These are phyloP conservation scores for Lampris incognitus DNA, from an alignment of 2,113 vertebrate species.

Conservation along the genomic window DNA sequence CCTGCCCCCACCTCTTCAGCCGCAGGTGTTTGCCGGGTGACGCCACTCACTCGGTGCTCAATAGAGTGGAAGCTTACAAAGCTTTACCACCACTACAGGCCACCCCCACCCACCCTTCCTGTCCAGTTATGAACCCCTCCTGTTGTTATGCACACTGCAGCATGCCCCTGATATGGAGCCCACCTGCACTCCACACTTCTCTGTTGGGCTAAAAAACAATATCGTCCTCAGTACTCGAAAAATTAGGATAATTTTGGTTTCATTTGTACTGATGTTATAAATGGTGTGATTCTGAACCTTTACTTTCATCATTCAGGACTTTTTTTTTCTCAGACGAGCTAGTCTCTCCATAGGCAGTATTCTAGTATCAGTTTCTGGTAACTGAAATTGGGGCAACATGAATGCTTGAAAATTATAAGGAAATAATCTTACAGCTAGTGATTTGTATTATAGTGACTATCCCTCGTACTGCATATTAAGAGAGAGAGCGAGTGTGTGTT, in stretches of 20 bases:
- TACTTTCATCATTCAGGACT: background rate
- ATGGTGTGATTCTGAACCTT: constrained; percentile 9
- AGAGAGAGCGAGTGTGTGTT: background rate
- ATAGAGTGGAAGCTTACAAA: background rate
- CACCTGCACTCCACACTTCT: constrained; percentile 14
- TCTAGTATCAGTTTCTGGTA: background rate
- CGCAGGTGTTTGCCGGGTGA: constrained; percentile 93
- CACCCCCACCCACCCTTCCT: constrained; percentile 23
- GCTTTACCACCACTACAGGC: constrained; percentile 11
- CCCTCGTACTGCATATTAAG: background rate
- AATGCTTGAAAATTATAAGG: background rate
- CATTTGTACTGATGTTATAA: constrained; percentile 12
- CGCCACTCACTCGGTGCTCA: background rate
- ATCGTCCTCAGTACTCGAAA: constrained; percentile 37
- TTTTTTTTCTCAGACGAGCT: background rate
- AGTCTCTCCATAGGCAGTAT: background rate
- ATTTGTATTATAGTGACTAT: constrained; percentile 19
- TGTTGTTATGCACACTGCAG: constrained; percentile 28
- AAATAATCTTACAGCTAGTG: constrained; percentile 15
- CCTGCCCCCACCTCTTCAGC: constrained; percentile 92
- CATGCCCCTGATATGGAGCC: background rate
- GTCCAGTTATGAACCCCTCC: constrained; percentile 15
- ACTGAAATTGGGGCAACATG: constrained; percentile 18
- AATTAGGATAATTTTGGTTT: constrained; percentile 9
- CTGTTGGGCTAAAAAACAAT: background rate